Evolutionary conservation across 2,888 invertebrate species (phyloP).

Genomic region (Bombylius major): DNA sequence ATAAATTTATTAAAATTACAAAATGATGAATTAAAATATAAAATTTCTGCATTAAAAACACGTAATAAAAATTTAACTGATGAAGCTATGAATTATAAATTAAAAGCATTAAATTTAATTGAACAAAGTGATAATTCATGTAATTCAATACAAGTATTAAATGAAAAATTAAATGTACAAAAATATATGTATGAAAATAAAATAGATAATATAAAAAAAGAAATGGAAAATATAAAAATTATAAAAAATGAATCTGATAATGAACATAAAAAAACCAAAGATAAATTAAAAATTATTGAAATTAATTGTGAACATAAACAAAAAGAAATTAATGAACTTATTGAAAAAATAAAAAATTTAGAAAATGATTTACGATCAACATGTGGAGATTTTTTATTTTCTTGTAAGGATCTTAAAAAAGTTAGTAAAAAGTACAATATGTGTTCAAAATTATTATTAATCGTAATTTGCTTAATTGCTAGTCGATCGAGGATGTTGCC

Average conservation of each 20-base stretch:
- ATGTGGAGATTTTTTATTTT: conserved; percentile 32
- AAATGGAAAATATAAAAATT: conserved; percentile 19
- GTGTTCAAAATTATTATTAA: background rate
- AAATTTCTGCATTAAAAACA: conserved; percentile 52
- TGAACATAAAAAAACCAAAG: conserved; percentile 22
- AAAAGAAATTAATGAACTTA: conserved; percentile 17
- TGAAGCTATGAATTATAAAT: conserved; percentile 45
- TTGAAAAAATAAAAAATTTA: conserved; percentile 21
- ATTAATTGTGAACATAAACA: conserved; percentile 20
- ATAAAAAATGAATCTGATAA: conserved; percentile 19
- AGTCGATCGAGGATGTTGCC: too few species aligned
- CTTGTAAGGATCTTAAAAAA: conserved; percentile 33
- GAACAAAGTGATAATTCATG: conserved; percentile 53
- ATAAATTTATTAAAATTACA: conserved; percentile 42
- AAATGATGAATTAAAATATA: conserved; percentile 47
- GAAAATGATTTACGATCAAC: conserved; percentile 29
- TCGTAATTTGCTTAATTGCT: too few species aligned
- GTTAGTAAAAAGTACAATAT: conserved; percentile 13
- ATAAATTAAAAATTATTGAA: conserved; percentile 25
- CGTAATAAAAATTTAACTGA: conserved; percentile 55
- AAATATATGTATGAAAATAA: conserved; percentile 26
- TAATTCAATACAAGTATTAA: conserved; percentile 47
- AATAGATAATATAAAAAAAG: conserved; percentile 22
- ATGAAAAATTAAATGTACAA: conserved; percentile 30
- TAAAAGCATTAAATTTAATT: conserved; percentile 45